Percentiles rank a stretch among this genome's conserved stretches.
These are phyloP conservation scores for Macrotrachela quadricornifera DNA, from an alignment of 1,140 invertebrate species.

Conservation along the genomic window DNA sequence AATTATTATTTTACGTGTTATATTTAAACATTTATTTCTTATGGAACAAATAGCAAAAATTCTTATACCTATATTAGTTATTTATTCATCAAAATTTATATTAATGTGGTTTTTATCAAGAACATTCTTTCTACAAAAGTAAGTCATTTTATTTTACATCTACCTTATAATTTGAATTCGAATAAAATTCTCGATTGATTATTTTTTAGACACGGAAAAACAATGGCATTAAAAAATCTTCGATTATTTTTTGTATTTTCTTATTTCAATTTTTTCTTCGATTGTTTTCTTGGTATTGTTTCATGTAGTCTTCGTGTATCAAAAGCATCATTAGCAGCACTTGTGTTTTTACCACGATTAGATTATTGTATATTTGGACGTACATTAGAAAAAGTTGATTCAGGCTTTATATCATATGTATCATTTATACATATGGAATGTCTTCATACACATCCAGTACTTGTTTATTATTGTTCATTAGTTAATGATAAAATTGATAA, in stretches of 20 bases:
- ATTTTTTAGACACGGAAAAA: not conserved
- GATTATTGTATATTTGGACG: slow-evolving; percentile 9
- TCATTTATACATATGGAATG: slow-evolving; percentile 7
- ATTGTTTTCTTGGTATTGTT: slow-evolving; percentile 8
- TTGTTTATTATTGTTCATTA: not conserved
- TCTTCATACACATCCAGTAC: slow-evolving; percentile 7
- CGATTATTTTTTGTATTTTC: slow-evolving; percentile 3
- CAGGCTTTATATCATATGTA: slow-evolving; percentile 5
- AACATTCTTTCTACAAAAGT: not conserved
- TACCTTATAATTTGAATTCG: too few relatives aligned
- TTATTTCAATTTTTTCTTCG: slow-evolving; percentile 10
- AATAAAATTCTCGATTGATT: too few relatives aligned
- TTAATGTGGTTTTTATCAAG: slow-evolving; percentile 2
- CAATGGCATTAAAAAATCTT: slow-evolving; percentile 3
- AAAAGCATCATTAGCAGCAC: slow-evolving; percentile 3
- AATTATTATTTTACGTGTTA: not conserved
- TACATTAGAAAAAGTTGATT: slow-evolving; percentile 3
- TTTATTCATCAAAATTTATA: slow-evolving; percentile 1
- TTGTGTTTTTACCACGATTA: slow-evolving; percentile 3
- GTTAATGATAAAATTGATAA: too few relatives aligned
- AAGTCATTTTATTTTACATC: too few relatives aligned
- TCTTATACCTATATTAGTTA: not conserved
- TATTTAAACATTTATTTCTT: not conserved
- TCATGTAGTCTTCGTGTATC: slow-evolving; percentile 3
- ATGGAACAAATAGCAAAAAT: slow-evolving; percentile 6